phyloP scores from a whole-genome alignment of 2,113 vertebrate genomes.

The Hipposideros armiger region DNA sequence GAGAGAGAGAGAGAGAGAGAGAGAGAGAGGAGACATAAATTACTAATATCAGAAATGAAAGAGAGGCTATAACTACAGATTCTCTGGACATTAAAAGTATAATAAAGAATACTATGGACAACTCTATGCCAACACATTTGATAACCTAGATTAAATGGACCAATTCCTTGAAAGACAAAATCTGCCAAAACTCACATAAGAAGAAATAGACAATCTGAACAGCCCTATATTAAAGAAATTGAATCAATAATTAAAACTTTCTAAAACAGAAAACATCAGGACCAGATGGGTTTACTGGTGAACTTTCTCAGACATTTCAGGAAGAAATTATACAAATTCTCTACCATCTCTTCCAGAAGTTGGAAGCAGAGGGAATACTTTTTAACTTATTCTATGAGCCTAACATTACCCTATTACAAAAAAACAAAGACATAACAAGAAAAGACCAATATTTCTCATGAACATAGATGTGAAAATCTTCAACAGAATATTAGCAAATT shows the following conservation, averaged over 20 bases:
- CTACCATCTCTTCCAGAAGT: not conserved
- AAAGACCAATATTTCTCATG: not conserved
- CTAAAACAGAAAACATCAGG: not conserved
- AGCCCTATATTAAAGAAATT: not conserved
- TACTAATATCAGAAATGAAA: not conserved
- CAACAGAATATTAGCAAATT: too few species aligned
- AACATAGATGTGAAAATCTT: too few species aligned
- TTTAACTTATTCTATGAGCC: not conserved
- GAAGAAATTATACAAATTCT: not conserved
- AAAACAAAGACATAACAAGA: not conserved
- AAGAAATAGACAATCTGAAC: not conserved
- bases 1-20: not conserved
- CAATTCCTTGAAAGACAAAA: not conserved
- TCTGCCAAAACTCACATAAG: not conserved
- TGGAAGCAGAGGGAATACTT: not conserved
- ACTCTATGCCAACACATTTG: not conserved
- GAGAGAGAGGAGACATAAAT: not conserved
- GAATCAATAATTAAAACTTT: not conserved
- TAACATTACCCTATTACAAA: not conserved
- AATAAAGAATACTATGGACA: not conserved
- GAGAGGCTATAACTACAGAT: not conserved
- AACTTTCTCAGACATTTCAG: not conserved
- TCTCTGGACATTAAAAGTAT: not conserved
- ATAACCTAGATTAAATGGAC: not conserved
- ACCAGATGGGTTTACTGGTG: not conserved